Conservation (phyloP, 2,888 invertebrate genomes). For the Brachyptera putata region DNA sequence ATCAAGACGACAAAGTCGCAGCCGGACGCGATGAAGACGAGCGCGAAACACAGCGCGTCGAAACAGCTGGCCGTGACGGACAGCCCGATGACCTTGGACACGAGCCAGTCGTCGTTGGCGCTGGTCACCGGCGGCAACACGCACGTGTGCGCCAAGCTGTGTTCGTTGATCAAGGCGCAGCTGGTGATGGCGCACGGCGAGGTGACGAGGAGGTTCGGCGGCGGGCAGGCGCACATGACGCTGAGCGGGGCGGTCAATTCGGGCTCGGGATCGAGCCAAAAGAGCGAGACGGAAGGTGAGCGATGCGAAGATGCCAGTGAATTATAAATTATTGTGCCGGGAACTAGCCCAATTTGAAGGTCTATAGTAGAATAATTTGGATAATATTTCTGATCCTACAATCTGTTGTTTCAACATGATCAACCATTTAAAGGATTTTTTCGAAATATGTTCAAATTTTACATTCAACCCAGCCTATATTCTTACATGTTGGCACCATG, state of each 20-base stretch:
- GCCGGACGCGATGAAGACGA: neutral
- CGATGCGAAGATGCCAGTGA: neutral
- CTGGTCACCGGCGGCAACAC: neutral
- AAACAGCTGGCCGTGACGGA: neutral
- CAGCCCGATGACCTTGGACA: neutral
- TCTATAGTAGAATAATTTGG: too few relatives aligned
- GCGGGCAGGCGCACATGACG: slow-evolving; percentile 37
- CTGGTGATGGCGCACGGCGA: slow-evolving; percentile 75
- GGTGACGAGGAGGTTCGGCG: slow-evolving; percentile 50
- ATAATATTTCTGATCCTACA: too few relatives aligned
- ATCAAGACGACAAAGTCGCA: too few relatives aligned
- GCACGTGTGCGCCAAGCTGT: slow-evolving; percentile 66
- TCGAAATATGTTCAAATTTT: too few relatives aligned
- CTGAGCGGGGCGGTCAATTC: slow-evolving; percentile 31
- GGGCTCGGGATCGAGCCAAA: slow-evolving; percentile 1
- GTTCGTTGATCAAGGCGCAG: slow-evolving; percentile 73
- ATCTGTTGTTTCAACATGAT: too few relatives aligned
- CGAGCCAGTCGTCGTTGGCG: too few relatives aligned
- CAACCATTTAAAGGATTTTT: too few relatives aligned
- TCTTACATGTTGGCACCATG: too few relatives aligned
- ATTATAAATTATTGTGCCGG: too few relatives aligned
- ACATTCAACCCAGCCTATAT: too few relatives aligned
- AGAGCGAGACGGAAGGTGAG: slow-evolving; percentile 28
- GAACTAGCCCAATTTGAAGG: too few relatives aligned
- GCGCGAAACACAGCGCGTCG: neutral